Conservation (phyloP, 2,113 vertebrate species). For the Apistogramma diplotaenia region DNA sequence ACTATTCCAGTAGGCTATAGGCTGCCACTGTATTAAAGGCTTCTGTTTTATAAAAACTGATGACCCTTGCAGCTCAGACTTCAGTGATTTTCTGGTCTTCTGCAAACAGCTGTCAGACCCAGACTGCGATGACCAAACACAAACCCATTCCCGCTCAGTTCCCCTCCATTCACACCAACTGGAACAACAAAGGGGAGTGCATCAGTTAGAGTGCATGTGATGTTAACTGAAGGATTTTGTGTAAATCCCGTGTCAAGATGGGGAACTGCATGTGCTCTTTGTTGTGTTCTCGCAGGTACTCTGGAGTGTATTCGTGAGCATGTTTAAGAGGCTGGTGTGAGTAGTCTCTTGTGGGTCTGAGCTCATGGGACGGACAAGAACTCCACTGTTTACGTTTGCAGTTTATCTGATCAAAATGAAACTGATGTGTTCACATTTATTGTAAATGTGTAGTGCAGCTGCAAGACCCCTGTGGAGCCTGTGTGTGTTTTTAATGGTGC, state of each 20-base stretch:
- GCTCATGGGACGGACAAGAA: background rate
- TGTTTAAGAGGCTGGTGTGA: background rate
- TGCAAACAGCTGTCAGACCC: too few relatives aligned
- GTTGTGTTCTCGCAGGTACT: background rate
- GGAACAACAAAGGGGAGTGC: background rate
- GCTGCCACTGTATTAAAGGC: background rate
- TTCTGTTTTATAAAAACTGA: background rate
- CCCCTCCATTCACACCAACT: background rate
- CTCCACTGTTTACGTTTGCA: background rate
- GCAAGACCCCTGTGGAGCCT: background rate
- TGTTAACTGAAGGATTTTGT: background rate
- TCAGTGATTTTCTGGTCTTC: background rate
- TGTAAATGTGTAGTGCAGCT: background rate
- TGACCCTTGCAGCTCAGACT: background rate
- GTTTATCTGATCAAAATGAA: background rate
- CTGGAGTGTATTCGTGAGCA: background rate
- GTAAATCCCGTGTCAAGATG: background rate
- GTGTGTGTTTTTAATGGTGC: background rate
- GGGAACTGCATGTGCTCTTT: background rate
- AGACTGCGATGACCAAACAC: too few relatives aligned
- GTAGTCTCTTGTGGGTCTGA: background rate
- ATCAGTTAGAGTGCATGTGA: too few relatives aligned
- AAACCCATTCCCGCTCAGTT: background rate
- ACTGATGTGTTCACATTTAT: background rate
- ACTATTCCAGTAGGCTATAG: conserved; percentile 19